Conservation (phyloP, 1,140 invertebrate genomes). For the Hestina assimilis region DNA sequence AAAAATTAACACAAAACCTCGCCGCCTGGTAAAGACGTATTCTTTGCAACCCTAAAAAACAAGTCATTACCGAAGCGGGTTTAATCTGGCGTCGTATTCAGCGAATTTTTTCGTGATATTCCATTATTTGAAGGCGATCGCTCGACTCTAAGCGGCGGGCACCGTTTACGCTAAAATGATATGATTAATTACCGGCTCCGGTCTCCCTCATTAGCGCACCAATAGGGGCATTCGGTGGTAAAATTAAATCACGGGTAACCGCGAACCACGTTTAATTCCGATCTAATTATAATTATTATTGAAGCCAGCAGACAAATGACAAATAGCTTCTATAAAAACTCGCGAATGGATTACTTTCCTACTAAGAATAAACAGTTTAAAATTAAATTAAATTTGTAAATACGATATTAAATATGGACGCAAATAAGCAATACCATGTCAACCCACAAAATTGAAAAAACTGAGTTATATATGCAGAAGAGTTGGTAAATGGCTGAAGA, state of each 20-base stretch:
- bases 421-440: too few relatives aligned
- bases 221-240: constrained; percentile 70
- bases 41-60: constrained; percentile 76
- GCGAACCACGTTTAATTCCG: constrained; percentile 50
- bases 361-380: too few relatives aligned
- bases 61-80: constrained; percentile 74
- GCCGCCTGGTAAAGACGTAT: constrained; percentile 71
- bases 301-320: constrained; percentile 49
- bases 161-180: constrained; percentile 72
- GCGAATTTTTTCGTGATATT: constrained; percentile 68
- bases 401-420: too few relatives aligned
- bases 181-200: constrained; percentile 73
- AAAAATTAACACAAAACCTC: constrained; percentile 68
- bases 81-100: constrained; percentile 69
- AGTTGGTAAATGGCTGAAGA: too few relatives aligned
- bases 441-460: too few relatives aligned
- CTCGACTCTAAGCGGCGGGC: constrained; percentile 48
- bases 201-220: constrained; percentile 71
- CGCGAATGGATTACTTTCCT: constrained; percentile 25
- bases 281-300: constrained; percentile 73
- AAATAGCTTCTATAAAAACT: constrained; percentile 18
- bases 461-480: too few relatives aligned
- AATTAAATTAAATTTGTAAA: too few relatives aligned
- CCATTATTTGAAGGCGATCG: constrained; percentile 70
- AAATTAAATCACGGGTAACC: constrained; percentile 70